phyloP scores from a whole-genome alignment of 1,140 invertebrate species.

The Branchinecta lindahli region DNA sequence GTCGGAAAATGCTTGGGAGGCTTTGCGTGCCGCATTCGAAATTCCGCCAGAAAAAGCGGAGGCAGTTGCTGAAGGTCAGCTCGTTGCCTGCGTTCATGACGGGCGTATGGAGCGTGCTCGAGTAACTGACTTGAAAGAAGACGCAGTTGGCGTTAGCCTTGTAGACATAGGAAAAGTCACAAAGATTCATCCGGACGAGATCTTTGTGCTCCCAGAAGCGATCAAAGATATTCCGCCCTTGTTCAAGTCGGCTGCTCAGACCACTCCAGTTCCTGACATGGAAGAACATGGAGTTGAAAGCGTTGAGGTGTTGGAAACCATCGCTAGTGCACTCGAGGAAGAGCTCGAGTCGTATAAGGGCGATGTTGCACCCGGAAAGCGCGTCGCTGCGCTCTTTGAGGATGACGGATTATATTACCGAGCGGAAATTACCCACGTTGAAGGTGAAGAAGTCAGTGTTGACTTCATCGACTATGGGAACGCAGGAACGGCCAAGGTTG shows the following conservation, averaged over 20 bases:
- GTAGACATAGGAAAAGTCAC: background rate
- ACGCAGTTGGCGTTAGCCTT: background rate
- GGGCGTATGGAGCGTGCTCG: background rate
- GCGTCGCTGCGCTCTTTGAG: slow-evolving; percentile 17
- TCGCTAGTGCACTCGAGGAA: background rate
- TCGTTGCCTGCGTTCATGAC: background rate
- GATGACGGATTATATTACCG: slow-evolving; percentile 29
- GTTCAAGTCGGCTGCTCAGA: no score
- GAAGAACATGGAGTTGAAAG: no score
- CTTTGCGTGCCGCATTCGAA: background rate
- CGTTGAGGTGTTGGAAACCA: background rate
- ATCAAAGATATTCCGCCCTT: background rate
- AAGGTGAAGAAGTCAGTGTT: slow-evolving; percentile 28
- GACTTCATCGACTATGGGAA: slow-evolving; percentile 41
- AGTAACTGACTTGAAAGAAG: background rate
- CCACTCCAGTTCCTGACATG: no score
- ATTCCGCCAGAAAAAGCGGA: background rate
- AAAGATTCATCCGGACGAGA: background rate
- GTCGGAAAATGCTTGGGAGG: slow-evolving; percentile 2
- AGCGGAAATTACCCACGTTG: slow-evolving; percentile 29
- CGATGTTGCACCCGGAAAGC: slow-evolving; percentile 6
- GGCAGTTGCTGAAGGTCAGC: background rate
- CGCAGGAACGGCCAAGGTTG: slow-evolving; percentile 28
- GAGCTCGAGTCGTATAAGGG: background rate
- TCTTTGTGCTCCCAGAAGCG: background rate